Evolutionary conservation across 92 coral and sea anemone species (phyloP).

Genomic region (Virgularia gustaviana): DNA sequence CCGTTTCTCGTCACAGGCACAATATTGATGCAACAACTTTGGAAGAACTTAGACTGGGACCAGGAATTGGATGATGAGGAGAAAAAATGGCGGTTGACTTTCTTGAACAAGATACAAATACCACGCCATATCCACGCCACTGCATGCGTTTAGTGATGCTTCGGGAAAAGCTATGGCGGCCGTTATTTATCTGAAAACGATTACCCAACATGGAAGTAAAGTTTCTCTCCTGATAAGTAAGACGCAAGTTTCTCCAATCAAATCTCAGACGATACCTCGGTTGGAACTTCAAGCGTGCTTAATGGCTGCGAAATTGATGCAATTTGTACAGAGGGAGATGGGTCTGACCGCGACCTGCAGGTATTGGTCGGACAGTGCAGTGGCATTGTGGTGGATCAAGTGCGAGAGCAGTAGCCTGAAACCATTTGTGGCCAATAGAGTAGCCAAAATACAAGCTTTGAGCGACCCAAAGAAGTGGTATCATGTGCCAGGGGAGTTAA

Average conservation of each 20-base stretch:
- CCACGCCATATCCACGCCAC: neutral
- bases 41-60: conserved; percentile 16
- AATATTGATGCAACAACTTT: conserved; percentile 19
- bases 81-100: neutral
- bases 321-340: neutral
- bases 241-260: neutral
- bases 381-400: neutral
- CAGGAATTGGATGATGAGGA: neutral
- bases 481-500: neutral
- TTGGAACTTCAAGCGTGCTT: conserved; percentile 9
- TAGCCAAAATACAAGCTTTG: too few relatives aligned
- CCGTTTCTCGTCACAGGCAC: conserved; percentile 10
- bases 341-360: neutral
- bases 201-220: neutral
- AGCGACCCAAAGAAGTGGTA: neutral
- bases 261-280: neutral
- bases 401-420: too few relatives aligned
- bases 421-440: neutral
- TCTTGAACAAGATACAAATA: too few relatives aligned
- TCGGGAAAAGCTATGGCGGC: too few relatives aligned
- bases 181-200: neutral
- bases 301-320: neutral
- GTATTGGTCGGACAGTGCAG: neutral
- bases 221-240: conserved; percentile 7
- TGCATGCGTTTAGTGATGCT: too few relatives aligned